Percentiles rank a stretch among this genome's conserved stretches.
These are phyloP conservation scores for Drosophila jambulina DNA, from an alignment of 1,140 invertebrate species.

Conservation along the genomic window DNA sequence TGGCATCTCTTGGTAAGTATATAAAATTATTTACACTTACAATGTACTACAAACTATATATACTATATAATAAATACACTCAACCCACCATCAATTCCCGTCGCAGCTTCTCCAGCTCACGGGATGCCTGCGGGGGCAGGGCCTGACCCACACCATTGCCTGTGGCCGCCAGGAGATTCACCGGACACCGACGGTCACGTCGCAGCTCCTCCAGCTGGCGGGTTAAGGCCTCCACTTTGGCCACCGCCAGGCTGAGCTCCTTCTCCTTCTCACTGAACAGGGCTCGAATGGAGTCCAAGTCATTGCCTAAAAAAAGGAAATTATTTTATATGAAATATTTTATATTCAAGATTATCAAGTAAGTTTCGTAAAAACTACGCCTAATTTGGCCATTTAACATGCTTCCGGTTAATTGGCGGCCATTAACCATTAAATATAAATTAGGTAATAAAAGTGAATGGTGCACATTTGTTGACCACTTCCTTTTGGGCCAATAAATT, in stretches of 20 bases:
- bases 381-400: slow-evolving; percentile 12
- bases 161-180: slow-evolving; percentile 72
- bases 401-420: slow-evolving; percentile 15
- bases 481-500: slow-evolving; percentile 18
- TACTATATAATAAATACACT: no score
- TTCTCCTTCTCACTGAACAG: slow-evolving; percentile 99
- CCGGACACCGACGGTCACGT: slow-evolving; percentile 87
- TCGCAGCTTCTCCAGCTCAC: slow-evolving; percentile 95
- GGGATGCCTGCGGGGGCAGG: slow-evolving; percentile 89
- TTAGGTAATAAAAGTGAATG: slow-evolving; percentile 21
- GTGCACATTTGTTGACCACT: slow-evolving; percentile 16
- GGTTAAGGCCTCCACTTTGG: slow-evolving; percentile 97
- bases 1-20: neutral
- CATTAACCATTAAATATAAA: slow-evolving; percentile 22
- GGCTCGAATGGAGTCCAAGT: slow-evolving; percentile 97
- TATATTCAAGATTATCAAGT: neutral
- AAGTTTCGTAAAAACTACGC: neutral
- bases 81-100: slow-evolving; percentile 94
- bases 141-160: slow-evolving; percentile 84
- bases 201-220: slow-evolving; percentile 95
- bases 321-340: neutral
- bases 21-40: neutral
- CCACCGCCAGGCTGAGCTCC: slow-evolving; percentile 96
- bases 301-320: slow-evolving; percentile 89
- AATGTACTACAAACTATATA: neutral